These are phyloP conservation scores for Lucilia sericata DNA, from an alignment of 1,140 invertebrate species.

Conservation along the genomic window DNA sequence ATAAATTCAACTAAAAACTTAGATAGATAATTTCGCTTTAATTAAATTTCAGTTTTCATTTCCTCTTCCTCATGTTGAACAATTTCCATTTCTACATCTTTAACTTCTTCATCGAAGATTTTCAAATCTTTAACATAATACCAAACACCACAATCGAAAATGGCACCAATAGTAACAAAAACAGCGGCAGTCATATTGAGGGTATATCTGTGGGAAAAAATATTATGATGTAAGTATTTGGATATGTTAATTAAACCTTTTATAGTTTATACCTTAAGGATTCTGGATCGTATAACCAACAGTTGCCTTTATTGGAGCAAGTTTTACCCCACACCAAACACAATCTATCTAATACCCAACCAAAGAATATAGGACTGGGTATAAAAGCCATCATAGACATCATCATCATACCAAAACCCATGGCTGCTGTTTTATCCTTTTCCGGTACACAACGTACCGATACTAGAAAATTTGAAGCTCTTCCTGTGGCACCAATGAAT, in stretches of 20 bases:
- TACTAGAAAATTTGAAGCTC: constrained; percentile 78
- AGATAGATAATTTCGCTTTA: constrained; percentile 30
- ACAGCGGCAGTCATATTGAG: constrained; percentile 77
- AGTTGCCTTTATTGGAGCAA: constrained; percentile 78
- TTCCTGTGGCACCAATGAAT: constrained; percentile 76
- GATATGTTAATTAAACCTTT: not conserved
- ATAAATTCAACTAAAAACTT: not conserved
- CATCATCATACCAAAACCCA: constrained; percentile 76
- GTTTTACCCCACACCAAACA: constrained; percentile 82
- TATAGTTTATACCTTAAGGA: constrained; percentile 70
- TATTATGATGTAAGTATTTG: not conserved
- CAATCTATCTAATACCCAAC: constrained; percentile 77
- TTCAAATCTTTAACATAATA: constrained; percentile 78
- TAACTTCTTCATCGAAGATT: constrained; percentile 77
- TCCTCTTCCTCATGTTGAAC: constrained; percentile 63
- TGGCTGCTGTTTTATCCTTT: constrained; percentile 78
- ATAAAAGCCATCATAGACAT: constrained; percentile 79
- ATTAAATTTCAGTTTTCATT: constrained; percentile 65
- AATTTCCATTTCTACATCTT: constrained; percentile 66
- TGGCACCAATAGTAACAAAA: constrained; percentile 74
- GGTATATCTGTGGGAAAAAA: constrained; percentile 67
- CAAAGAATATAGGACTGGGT: constrained; percentile 80
- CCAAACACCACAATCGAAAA: constrained; percentile 77
- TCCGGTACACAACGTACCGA: constrained; percentile 78
- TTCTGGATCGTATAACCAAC: constrained; percentile 79